Evolutionary conservation across 2,797 vertebrate species (phyloP).

Genomic region (Babyrousa celebensis): DNA sequence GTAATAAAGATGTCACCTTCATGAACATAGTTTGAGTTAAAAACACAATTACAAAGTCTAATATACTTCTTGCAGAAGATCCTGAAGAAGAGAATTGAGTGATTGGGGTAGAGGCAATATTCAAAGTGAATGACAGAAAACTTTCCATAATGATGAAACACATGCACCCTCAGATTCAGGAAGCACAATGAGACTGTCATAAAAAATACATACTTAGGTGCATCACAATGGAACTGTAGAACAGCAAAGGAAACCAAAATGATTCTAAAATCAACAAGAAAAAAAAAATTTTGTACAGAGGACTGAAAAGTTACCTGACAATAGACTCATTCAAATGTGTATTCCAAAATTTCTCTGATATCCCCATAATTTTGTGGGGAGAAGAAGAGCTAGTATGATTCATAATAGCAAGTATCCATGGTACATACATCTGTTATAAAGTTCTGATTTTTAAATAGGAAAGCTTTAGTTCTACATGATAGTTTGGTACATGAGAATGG

Average conservation of each 20-base stretch:
- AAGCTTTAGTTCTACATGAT: not conserved
- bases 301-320: not conserved
- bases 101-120: not conserved
- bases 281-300: not conserved
- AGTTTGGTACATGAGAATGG: not conserved
- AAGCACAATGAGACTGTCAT: not conserved
- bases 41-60: not conserved
- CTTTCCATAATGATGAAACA: conserved; percentile 8
- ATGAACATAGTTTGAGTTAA: not conserved
- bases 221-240: conserved; percentile 8
- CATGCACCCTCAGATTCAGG: not conserved
- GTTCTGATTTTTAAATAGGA: conserved; percentile 41
- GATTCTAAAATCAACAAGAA: not conserved
- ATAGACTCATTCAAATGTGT: not conserved
- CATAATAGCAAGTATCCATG: not conserved
- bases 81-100: not conserved
- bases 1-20: conserved; percentile 11
- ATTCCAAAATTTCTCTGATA: not conserved
- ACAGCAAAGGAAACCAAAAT: conserved; percentile 5
- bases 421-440: not conserved
- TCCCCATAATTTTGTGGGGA: not conserved
- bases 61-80: not conserved
- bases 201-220: not conserved
- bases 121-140: conserved; percentile 12
- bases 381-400: conserved; percentile 6